Evolutionary conservation across 2,888 invertebrate genomes (phyloP).

Genomic region (Halocaridina rubra): DNA sequence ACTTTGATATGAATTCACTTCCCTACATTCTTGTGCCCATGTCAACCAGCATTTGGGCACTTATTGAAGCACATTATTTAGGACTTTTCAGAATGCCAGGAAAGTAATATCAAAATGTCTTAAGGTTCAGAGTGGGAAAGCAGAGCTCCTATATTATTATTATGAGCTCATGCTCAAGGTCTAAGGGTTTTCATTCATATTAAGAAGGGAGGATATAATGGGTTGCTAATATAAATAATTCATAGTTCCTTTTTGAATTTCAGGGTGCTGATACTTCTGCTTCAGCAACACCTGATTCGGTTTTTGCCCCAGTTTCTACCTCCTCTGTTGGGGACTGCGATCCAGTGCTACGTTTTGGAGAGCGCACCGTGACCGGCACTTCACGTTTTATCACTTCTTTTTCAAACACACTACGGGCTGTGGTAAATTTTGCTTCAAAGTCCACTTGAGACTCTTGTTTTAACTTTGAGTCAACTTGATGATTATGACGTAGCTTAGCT

Average conservation of each 20-base stretch:
- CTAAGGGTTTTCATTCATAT: conserved; percentile 9
- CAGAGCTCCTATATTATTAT: too few species aligned
- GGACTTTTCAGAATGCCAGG: too few species aligned
- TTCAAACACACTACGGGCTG: conserved; percentile 58
- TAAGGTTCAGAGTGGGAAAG: not conserved
- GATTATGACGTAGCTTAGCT: conserved; percentile 19
- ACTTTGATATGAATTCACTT: not conserved
- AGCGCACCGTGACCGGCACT: conserved; percentile 26
- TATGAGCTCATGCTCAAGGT: not conserved
- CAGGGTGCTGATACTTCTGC: conserved; percentile 21
- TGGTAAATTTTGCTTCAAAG: conserved; percentile 44
- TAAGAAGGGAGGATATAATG: not conserved
- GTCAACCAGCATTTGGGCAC: too few species aligned
- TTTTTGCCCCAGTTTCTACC: conserved; percentile 7
- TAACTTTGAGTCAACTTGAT: not conserved
- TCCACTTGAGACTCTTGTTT: conserved; percentile 36
- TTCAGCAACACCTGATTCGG: conserved; percentile 16
- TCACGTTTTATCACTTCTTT: conserved; percentile 34
- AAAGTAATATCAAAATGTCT: too few species aligned
- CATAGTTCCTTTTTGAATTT: too few species aligned
- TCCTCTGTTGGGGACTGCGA: conserved; percentile 28
- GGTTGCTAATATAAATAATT: too few species aligned
- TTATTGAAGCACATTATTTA: too few species aligned
- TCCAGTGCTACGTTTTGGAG: conserved; percentile 11
- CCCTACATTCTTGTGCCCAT: not conserved